These are phyloP conservation scores for Bicyclus anynana DNA, from an alignment of 1,140 invertebrate genomes.

Conservation along the genomic window DNA sequence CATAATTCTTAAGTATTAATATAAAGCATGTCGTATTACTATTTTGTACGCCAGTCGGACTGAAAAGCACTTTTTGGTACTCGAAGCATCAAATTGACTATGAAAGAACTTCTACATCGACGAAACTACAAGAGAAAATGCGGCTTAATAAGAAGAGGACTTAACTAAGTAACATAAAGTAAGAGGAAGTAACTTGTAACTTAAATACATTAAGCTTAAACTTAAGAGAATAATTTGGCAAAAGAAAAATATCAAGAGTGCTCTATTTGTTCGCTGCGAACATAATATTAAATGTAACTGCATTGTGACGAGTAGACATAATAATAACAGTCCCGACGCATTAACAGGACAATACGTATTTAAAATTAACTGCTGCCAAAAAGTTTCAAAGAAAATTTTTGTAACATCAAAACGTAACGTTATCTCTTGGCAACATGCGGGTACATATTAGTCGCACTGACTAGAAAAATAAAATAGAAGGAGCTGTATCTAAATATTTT, in stretches of 20 bases:
- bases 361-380: slow-evolving; percentile 9
- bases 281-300: not conserved
- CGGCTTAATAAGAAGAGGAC: no score
- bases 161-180: no score
- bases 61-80: no score
- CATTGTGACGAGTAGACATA: not conserved
- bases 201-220: not conserved
- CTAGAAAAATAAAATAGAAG: not conserved
- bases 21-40: no score
- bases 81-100: no score
- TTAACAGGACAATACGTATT: not conserved
- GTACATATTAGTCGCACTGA: slow-evolving; percentile 14
- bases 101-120: no score
- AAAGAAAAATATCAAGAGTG: not conserved
- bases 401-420: slow-evolving; percentile 18
- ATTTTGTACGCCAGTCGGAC: no score
- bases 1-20: no score
- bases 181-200: not conserved
- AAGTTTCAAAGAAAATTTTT: slow-evolving; percentile 17
- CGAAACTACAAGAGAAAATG: no score
- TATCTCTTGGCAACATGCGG: slow-evolving; percentile 27
- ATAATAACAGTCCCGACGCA: not conserved
- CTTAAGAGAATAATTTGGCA: not conserved
- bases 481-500: no score
- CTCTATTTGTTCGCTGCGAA: not conserved